A percentile compares a stretch with the other conserved stretches of the same genome.
These are phyloP conservation scores for Polia nebulosa DNA, from an alignment of 2,888 invertebrate genomes.

Conservation along the genomic window DNA sequence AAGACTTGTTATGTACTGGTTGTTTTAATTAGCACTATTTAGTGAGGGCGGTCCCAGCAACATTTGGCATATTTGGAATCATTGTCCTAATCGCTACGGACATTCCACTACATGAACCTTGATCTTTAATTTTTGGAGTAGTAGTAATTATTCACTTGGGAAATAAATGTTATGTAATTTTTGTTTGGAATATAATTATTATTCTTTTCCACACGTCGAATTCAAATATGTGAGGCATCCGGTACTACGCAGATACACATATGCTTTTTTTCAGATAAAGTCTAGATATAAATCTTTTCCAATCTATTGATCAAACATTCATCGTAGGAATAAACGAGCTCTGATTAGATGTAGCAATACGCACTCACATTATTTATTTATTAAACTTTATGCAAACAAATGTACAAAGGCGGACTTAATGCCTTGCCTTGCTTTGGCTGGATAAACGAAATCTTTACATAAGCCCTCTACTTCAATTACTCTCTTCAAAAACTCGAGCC, in stretches of 20 bases:
- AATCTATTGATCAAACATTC: constrained; percentile 2
- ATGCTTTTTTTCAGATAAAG: constrained; percentile 12
- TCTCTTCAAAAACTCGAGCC: neutral
- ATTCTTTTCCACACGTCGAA: neutral
- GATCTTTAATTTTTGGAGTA: constrained; percentile 53
- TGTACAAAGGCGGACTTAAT: too few relatives aligned
- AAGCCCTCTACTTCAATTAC: neutral
- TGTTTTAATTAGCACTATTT: constrained; percentile 59
- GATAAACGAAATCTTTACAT: too few relatives aligned
- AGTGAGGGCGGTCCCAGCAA: constrained; percentile 61
- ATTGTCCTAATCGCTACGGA: constrained; percentile 58
- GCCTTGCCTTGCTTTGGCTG: too few relatives aligned
- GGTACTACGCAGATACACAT: constrained; percentile 5
- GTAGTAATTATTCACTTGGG: constrained; percentile 22
- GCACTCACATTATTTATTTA: neutral
- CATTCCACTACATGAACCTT: constrained; percentile 61
- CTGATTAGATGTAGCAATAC: neutral
- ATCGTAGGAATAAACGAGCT: neutral
- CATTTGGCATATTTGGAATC: constrained; percentile 62
- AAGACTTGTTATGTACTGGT: constrained; percentile 41
- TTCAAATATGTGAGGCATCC: constrained; percentile 24
- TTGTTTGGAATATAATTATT: neutral
- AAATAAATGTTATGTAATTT: constrained; percentile 20
- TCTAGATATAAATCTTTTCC: neutral
- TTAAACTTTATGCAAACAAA: too few relatives aligned